These are phyloP conservation scores for Ginglymostoma cirratum DNA, from an alignment of 2,113 vertebrate genomes.

Conservation along the genomic window DNA sequence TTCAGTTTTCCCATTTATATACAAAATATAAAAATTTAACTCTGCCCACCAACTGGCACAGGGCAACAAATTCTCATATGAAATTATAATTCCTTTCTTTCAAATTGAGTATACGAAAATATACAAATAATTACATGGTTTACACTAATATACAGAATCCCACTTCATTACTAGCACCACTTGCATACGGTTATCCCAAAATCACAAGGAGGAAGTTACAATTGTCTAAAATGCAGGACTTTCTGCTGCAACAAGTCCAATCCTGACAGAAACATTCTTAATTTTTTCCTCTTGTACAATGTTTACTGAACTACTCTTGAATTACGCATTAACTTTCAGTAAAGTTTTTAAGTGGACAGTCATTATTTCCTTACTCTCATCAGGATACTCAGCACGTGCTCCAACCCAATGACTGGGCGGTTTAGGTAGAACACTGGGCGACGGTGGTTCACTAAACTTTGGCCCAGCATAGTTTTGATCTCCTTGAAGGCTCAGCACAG, in stretches of 20 bases:
- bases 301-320: not conserved
- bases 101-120: conserved; percentile 79
- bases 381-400: conserved; percentile 50
- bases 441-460: conserved; percentile 91
- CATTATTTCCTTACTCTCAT: conserved; percentile 77
- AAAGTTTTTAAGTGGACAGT: conserved; percentile 82
- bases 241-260: conserved; percentile 58
- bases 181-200: conserved; percentile 51
- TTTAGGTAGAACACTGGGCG: conserved; percentile 86
- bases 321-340: conserved; percentile 73
- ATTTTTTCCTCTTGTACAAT: not conserved
- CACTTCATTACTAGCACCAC: conserved; percentile 65
- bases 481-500: conserved; percentile 64
- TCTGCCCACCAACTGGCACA: conserved; percentile 62
- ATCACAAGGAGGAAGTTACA: conserved; percentile 44
- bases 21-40: conserved; percentile 46
- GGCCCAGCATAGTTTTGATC: conserved; percentile 85
- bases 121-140: conserved; percentile 86
- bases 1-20: conserved; percentile 48
- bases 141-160: conserved; percentile 69
- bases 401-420: conserved; percentile 93
- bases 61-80: conserved; percentile 82
- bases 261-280: conserved; percentile 36
- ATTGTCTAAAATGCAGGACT: conserved; percentile 51
- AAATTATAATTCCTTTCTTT: conserved; percentile 86